Evolutionary conservation across 1,140 invertebrate species (phyloP).

Genomic region (Atta colombica): DNA sequence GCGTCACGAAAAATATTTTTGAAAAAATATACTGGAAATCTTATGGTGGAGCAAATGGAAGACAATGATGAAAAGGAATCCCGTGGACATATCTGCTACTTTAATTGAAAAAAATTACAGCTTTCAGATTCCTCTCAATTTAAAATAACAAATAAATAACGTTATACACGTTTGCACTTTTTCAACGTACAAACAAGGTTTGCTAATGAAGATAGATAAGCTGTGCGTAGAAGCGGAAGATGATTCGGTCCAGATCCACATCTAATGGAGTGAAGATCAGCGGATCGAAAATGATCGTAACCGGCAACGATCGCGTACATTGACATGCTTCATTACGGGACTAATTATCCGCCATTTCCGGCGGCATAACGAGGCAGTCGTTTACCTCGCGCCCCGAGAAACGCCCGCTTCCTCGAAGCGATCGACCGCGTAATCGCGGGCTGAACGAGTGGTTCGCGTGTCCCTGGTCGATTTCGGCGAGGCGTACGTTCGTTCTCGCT

Average conservation of each 20-base stretch:
- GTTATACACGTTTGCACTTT: neutral
- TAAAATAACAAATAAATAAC: neutral
- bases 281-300: neutral
- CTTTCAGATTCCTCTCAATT: neutral
- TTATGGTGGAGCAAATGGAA: neutral
- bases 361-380: slow-evolving; percentile 38
- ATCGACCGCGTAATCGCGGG: slow-evolving; percentile 50
- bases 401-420: slow-evolving; percentile 64
- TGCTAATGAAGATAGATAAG: neutral
- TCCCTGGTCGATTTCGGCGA: slow-evolving; percentile 55
- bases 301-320: slow-evolving; percentile 35
- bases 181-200: neutral
- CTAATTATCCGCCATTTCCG: slow-evolving; percentile 47
- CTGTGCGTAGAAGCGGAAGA: too few relatives aligned
- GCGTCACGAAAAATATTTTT: slow-evolving; percentile 7
- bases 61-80: neutral
- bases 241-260: neutral
- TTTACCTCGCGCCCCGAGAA: slow-evolving; percentile 51
- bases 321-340: slow-evolving; percentile 56
- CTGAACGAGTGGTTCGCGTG: slow-evolving; percentile 73
- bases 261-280: neutral
- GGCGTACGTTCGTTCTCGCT: slow-evolving; percentile 1
- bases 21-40: neutral
- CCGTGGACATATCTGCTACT: neutral
- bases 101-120: neutral